A percentile compares a stretch with the other conserved stretches of the same genome.
phyloP scores from a whole-genome alignment of 2,888 invertebrate species.

The Ernsta delagoae region DNA sequence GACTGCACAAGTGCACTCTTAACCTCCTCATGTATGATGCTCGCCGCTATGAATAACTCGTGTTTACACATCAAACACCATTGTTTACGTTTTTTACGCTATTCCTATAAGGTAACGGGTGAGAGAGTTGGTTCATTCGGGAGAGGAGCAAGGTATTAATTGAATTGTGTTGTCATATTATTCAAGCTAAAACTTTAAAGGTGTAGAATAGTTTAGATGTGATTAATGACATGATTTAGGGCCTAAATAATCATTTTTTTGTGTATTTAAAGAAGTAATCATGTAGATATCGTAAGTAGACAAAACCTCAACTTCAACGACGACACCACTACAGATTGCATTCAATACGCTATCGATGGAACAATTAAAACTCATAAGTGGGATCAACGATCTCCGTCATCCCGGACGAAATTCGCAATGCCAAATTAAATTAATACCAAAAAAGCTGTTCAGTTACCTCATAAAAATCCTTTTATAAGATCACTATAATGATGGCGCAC shows the following conservation, averaged over 20 bases:
- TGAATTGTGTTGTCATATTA: neutral
- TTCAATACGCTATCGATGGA: slow-evolving; percentile 62
- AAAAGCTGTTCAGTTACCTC: slow-evolving; percentile 47
- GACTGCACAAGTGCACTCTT: slow-evolving; percentile 45
- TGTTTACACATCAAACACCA: slow-evolving; percentile 74
- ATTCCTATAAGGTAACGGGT: slow-evolving; percentile 12
- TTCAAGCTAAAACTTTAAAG: too few relatives aligned
- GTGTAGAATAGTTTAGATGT: too few relatives aligned
- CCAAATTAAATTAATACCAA: slow-evolving; percentile 35
- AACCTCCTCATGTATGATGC: slow-evolving; percentile 55
- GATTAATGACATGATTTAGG: too few relatives aligned
- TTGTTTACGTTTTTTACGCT: slow-evolving; percentile 68
- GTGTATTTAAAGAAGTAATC: too few relatives aligned
- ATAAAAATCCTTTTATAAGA: slow-evolving; percentile 31
- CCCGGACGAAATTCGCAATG: slow-evolving; percentile 64
- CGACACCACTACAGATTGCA: slow-evolving; percentile 47
- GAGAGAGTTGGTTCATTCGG: neutral
- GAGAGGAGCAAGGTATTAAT: neutral
- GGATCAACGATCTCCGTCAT: slow-evolving; percentile 75
- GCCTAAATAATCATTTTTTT: too few relatives aligned
- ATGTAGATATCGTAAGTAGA: neutral
- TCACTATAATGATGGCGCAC: slow-evolving; percentile 37
- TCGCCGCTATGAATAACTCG: slow-evolving; percentile 70
- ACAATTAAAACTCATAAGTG: slow-evolving; percentile 70
- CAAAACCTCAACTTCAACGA: slow-evolving; percentile 14